Base-by-base conservation (phyloP, 2,797 vertebrate species). In the Pterois miles region DNA sequence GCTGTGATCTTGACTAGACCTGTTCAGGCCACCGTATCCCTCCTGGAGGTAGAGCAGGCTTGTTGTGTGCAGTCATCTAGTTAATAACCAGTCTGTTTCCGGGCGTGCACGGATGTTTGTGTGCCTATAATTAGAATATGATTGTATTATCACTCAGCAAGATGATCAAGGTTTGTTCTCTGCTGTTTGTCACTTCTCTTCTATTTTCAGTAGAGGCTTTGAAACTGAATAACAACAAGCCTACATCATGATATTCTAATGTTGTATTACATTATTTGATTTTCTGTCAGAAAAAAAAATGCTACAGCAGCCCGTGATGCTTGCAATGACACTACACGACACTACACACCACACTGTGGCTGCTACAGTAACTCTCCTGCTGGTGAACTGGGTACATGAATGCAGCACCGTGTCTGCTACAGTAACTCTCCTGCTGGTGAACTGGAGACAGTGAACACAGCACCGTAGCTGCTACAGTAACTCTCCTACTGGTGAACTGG, bases 71-170 rank as follows among this genome's bases (percentile, higher is more conserved):
- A 70, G 71, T 54, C 48, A 20, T 70, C 40, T 25, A 7, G 66
- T 27, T 57, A 40, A 73, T 66, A 18, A 54, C 27, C 23, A 12
- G 14, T 27, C 53, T 14, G 29, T 57, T 22, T 71, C 48, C 58
- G 34, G 40, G 31, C 58, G 18, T 8, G 36, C 25, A 34, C 10
- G 22, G 25, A 33, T 58, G 65, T 63, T 65, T 57, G 60, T 62
- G 62, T 65, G n/a, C 40, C 71, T 69, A 20, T 63, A 63, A 72
- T 68, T 63, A 58, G 40, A 68, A 22, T 29, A 10, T 54, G 58
- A 78, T 70, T 58, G 36, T 13, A 62, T 83, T 57, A 67, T 52
- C 25, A 25, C 12, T 4, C 54, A 62, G 48, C 31, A 13, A 3
- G 33, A 25, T 34, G 33, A 38, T 63, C 20, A 52, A 43, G 54